Conservation (phyloP, 2,113 vertebrate species). For the Loxodonta africana region DNA sequence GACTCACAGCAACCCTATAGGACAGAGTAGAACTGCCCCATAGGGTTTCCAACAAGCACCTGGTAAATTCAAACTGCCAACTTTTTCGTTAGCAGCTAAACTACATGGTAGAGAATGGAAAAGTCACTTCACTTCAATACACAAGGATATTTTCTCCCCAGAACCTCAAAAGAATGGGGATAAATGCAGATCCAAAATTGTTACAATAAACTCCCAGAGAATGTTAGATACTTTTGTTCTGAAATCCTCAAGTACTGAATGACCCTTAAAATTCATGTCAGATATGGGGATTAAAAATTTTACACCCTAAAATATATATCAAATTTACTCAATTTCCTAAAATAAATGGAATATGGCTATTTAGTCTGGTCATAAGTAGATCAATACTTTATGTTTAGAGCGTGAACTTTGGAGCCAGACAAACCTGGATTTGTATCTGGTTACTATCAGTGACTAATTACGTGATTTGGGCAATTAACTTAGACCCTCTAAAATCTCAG, state of each 20-base stretch:
- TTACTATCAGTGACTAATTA: background rate
- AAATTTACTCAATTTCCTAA: background rate
- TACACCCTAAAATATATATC: background rate
- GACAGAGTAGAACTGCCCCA: too few relatives aligned
- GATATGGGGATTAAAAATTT: background rate
- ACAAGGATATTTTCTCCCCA: background rate
- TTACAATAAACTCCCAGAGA: background rate
- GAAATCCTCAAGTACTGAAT: background rate
- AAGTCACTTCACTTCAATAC: background rate
- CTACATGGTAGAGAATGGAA: rapidly evolving
- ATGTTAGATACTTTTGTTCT: background rate
- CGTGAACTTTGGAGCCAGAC: background rate
- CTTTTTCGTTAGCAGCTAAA: background rate
- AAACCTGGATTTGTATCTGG: background rate
- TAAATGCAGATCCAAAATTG: too few relatives aligned
- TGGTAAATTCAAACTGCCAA: background rate
- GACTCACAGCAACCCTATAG: too few relatives aligned
- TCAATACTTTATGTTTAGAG: background rate
- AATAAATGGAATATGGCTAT: background rate
- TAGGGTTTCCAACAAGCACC: too few relatives aligned
- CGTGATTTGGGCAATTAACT: background rate
- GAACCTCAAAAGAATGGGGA: background rate
- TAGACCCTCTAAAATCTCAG: background rate
- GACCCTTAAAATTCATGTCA: background rate
- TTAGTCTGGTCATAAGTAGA: conserved; percentile 16